These are phyloP conservation scores for Nemurella pictetii DNA, from an alignment of 2,888 invertebrate genomes.

Conservation along the genomic window DNA sequence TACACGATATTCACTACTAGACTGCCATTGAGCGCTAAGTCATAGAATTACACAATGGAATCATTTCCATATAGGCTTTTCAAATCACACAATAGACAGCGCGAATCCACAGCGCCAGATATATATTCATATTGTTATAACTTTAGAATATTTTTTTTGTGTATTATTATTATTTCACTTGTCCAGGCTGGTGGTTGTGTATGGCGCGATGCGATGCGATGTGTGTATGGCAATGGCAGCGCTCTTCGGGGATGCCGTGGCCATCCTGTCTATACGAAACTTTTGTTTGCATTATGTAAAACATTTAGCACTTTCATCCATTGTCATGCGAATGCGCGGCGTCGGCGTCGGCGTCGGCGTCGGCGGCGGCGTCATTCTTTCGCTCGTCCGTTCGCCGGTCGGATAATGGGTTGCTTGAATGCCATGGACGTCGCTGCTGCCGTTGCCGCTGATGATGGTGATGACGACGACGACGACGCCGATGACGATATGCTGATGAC, in stretches of 20 bases:
- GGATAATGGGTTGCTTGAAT: constrained; percentile 35
- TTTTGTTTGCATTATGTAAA: constrained; percentile 43
- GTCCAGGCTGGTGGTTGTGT: not conserved
- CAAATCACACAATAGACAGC: constrained; percentile 21
- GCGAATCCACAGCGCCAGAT: not conserved
- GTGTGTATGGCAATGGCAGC: too few species aligned
- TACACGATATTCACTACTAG: not conserved
- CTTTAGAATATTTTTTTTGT: constrained; percentile 4
- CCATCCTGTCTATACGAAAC: constrained; percentile 33
- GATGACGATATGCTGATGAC: not conserved
- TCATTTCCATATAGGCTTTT: constrained; percentile 18
- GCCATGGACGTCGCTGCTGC: not conserved
- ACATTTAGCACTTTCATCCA: constrained; percentile 40
- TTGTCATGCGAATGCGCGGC: constrained; percentile 36
- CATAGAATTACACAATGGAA: constrained; percentile 10
- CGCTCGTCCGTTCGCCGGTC: constrained; percentile 16
- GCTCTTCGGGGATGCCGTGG: not conserved
- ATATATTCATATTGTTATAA: constrained; percentile 11
- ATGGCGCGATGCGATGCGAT: not conserved
- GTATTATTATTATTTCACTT: constrained; percentile 32
- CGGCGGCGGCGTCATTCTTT: constrained; percentile 35
- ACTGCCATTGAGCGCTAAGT: not conserved
- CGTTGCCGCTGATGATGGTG: constrained; percentile 9
- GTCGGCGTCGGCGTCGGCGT: not conserved
- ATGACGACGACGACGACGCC: constrained; percentile 12